Conservation (phyloP, 2,797 vertebrate species). For the Anguilla megastoma region DNA sequence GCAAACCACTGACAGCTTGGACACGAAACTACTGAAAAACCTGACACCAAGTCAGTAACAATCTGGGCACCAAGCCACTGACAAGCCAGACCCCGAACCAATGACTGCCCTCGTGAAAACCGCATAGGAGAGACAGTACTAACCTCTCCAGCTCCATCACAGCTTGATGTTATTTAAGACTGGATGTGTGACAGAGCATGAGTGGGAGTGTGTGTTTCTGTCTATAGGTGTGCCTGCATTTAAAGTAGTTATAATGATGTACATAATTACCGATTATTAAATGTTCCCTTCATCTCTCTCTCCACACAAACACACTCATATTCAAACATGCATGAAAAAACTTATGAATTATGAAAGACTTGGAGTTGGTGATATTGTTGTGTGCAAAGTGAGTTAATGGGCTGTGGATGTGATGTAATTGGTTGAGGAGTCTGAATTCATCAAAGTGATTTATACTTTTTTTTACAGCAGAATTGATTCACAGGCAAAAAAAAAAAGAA, state of each 20-base stretch:
- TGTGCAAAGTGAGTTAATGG: background rate
- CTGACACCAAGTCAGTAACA: background rate
- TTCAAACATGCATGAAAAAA: background rate
- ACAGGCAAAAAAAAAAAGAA: constrained; percentile 5
- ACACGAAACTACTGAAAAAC: background rate
- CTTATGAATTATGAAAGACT: background rate
- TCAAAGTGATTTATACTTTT: background rate
- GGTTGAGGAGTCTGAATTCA: background rate
- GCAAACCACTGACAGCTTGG: background rate
- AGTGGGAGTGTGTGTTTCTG: background rate
- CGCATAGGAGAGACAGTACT: background rate
- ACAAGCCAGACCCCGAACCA: background rate
- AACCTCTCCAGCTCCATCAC: background rate
- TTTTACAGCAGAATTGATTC: background rate
- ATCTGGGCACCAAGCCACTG: background rate
- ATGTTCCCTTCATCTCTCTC: background rate
- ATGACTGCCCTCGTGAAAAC: background rate
- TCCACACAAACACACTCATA: constrained; percentile 14
- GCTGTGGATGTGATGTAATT: background rate
- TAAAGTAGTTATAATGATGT: too few species aligned
- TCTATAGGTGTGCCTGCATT: background rate
- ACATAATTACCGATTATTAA: too few species aligned
- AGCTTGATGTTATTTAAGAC: background rate
- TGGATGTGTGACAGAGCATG: background rate
- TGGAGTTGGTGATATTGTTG: background rate